Conservation (phyloP, 1,140 invertebrate genomes). For the Maniola jurtina region DNA sequence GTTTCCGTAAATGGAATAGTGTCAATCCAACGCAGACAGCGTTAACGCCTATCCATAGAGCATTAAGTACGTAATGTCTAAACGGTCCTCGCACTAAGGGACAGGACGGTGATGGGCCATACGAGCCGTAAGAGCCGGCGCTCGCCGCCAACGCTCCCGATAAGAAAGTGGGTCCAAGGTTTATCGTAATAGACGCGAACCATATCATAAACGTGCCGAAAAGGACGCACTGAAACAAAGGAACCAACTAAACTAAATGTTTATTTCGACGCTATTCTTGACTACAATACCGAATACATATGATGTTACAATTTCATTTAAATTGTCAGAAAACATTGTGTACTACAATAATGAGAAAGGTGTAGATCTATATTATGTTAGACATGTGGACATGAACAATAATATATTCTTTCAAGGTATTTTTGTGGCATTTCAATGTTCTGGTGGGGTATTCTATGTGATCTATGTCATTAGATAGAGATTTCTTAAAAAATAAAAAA, state of each 20-base stretch:
- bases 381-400: too few relatives aligned
- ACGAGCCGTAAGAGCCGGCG: conserved; percentile 81
- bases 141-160: conserved; percentile 92
- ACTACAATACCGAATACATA: neutral
- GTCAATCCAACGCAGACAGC: conserved; percentile 92
- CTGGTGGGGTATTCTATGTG: too few relatives aligned
- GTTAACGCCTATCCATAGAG: conserved; percentile 93
- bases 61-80: conserved; percentile 92
- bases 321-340: too few relatives aligned
- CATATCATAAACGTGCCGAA: conserved; percentile 96
- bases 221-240: conserved; percentile 86
- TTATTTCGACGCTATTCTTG: neutral
- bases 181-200: conserved; percentile 94
- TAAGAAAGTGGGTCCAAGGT: conserved; percentile 93
- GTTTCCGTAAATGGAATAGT: conserved; percentile 89
- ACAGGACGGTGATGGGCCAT: conserved; percentile 87
- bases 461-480: neutral
- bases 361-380: too few relatives aligned
- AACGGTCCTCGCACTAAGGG: conserved; percentile 89
- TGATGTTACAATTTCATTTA: too few relatives aligned
- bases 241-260: neutral
- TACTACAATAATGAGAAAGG: too few relatives aligned
- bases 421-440: too few relatives aligned
- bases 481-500: conserved; percentile 5
- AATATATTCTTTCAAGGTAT: too few relatives aligned